Percentiles rank a stretch among this genome's conserved stretches.
These are phyloP conservation scores for Gephyroberyx darwinii DNA, from an alignment of 2,797 vertebrate genomes.

Conservation along the genomic window DNA sequence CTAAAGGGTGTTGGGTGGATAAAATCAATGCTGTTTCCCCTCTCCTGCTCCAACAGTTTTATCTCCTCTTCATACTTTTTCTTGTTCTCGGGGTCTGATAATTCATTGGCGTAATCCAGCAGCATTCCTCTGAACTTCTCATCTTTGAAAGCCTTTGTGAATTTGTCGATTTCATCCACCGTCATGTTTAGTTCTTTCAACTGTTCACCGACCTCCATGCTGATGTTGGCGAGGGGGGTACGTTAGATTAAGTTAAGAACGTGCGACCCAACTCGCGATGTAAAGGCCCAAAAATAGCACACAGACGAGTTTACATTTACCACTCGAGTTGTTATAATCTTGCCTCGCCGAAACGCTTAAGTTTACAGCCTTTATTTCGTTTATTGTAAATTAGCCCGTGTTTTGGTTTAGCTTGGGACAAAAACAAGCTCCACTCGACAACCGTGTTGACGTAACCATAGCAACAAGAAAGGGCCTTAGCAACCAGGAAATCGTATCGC, in stretches of 20 bases:
- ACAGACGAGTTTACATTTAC: neutral
- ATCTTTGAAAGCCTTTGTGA: constrained; percentile 86
- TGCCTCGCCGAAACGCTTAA: neutral
- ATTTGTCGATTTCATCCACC: constrained; percentile 82
- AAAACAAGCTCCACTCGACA: neutral
- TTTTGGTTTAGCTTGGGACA: neutral
- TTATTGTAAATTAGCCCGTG: neutral
- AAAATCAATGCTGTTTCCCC: constrained; percentile 87
- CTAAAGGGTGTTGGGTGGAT: constrained; percentile 86
- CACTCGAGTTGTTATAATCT: neutral
- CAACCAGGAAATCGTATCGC: constrained; percentile 18
- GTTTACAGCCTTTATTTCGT: too few species aligned
- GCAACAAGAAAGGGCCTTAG: constrained; percentile 42
- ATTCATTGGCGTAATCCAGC: constrained; percentile 85
- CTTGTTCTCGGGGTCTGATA: constrained; percentile 86
- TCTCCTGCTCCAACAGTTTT: constrained; percentile 85
- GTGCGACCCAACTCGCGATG: neutral
- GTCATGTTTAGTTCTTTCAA: constrained; percentile 85
- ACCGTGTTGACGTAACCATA: constrained; percentile 63
- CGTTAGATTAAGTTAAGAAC: neutral
- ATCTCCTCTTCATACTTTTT: constrained; percentile 89
- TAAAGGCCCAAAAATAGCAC: neutral
- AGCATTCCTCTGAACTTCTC: constrained; percentile 85
- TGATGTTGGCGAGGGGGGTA: neutral
- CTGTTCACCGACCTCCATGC: constrained; percentile 79